These are phyloP conservation scores for Bacillus rossius DNA, from an alignment of 1,140 invertebrate species.

Conservation along the genomic window DNA sequence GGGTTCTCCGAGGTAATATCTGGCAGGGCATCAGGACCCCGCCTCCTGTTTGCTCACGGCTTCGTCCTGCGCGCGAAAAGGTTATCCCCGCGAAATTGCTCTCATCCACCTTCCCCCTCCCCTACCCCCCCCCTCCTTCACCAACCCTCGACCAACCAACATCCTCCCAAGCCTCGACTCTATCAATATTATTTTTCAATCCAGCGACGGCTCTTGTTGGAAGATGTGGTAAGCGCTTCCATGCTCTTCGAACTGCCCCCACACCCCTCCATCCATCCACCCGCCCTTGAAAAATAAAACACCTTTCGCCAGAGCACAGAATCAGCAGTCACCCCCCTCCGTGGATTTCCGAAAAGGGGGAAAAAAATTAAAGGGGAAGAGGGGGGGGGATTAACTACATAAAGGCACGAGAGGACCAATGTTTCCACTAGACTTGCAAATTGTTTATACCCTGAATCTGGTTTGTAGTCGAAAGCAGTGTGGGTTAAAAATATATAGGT, in stretches of 20 bases:
- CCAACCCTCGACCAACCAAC: neutral
- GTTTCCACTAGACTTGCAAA: no score
- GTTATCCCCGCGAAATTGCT: slow-evolving; percentile 15
- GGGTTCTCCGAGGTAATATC: neutral
- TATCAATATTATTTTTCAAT: slow-evolving; percentile 24
- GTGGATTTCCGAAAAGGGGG: no score
- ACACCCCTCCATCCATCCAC: neutral
- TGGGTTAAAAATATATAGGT: no score
- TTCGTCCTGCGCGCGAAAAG: slow-evolving; percentile 1
- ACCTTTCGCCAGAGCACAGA: neutral
- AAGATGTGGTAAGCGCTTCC: no score
- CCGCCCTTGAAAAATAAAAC: neutral
- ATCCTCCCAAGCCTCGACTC: neutral
- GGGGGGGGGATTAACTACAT: no score
- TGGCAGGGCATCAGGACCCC: neutral
- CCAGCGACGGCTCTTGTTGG: neutral
- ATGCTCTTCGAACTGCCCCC: neutral
- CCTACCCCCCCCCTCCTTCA: neutral
- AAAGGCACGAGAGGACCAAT: no score
- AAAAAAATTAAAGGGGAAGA: no score
- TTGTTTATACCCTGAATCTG: no score
- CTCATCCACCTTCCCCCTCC: slow-evolving; percentile 4
- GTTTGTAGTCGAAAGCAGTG: no score
- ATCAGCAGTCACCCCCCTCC: neutral
- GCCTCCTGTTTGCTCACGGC: neutral